Base-by-base conservation (phyloP, 1,140 invertebrate genomes). In the Cylas formicarius region DNA sequence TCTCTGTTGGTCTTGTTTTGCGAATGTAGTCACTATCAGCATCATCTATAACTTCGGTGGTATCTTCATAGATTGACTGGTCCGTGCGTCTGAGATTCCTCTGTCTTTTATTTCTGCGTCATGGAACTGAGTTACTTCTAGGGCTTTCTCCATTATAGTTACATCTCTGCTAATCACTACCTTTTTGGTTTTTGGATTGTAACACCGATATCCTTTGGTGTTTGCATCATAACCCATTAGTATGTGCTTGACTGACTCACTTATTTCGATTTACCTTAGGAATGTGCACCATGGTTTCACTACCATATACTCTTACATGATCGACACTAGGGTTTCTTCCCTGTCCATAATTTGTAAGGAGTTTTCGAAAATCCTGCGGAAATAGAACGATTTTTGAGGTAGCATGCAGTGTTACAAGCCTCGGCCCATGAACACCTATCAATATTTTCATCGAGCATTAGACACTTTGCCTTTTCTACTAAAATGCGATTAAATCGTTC, bases 401-500 rank as follows among this genome's bases (percentile, higher is more conserved):
- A 72, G 6, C 58, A 61, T 6, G 70, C 70, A 26, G 63, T 68
- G 27, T 53, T 49, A 0, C 67, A 53, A 18, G 68, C 65, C 50
- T 71, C 64, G 6, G 61, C 63, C 67, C 66, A 72, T 51, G 65
- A 63, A 9, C 28, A 36, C 21, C 53, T 54, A 8, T 44, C 22
- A 10, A 71, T 21, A 6, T 52, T 29, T 22, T 52, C 52, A 48
- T 70, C 58, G 18, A 52, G 41, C 9, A 71, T 28, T 43, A 71
- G 43, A 38, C 58, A 57, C 47, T 60, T 53, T 17, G 67, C 63
- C 34, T 53, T 61, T 29, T 68, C 59, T 2, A 58, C 49, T 2
- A 71, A 29, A 3, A 57, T 70, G 14, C 67, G 32, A 48, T 71
- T 71, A 14, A 60, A 46, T 22, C 65, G 28, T 42, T 71, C 69